Conservation (phyloP, 2,113 vertebrate genomes). For the Vidua chalybeata region DNA sequence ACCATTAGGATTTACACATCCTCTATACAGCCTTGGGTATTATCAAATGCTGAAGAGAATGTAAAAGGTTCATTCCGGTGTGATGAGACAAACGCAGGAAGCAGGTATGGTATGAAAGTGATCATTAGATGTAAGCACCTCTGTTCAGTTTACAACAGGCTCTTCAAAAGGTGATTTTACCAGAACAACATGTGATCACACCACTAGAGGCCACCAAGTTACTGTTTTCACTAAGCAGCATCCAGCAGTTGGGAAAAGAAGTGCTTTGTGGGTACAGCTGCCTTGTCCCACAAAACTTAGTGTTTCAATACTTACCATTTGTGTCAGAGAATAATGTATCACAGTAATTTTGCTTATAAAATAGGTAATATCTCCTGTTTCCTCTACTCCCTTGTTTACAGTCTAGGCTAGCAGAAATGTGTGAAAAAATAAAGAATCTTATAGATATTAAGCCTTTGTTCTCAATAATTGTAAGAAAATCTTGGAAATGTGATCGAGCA, state of each 20-base stretch:
- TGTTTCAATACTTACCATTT: neutral
- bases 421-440: neutral
- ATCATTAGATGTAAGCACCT: neutral
- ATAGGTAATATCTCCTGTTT: neutral
- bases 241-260: neutral
- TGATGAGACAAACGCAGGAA: neutral
- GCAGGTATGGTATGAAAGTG: neutral
- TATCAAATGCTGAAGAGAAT: neutral
- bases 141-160: neutral
- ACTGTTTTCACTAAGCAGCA: neutral
- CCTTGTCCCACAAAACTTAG: neutral
- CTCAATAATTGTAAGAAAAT: neutral
- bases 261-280: neutral
- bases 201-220: slow-evolving; percentile 59
- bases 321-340: neutral
- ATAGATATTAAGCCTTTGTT: neutral
- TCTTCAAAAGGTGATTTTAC: neutral
- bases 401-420: neutral
- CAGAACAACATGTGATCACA: neutral
- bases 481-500: neutral
- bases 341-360: neutral
- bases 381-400: neutral
- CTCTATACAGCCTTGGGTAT: neutral
- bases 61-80: neutral
- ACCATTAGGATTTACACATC: neutral